Evolutionary conservation across 2,888 invertebrate genomes (phyloP), one percentile per base, ranked within the genome.

Genomic region (Morpho achilles): DNA sequence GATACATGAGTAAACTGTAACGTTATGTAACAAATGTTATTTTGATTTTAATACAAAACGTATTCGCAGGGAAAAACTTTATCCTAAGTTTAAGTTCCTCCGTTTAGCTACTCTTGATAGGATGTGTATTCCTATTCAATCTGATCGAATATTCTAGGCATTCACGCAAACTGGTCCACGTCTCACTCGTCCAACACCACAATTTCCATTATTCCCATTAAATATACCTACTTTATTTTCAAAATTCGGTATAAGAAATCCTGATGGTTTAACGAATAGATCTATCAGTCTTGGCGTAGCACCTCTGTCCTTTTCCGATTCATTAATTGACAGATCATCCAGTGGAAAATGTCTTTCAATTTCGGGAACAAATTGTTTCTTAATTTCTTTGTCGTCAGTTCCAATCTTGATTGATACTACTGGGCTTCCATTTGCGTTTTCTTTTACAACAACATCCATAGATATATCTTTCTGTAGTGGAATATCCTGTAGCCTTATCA

Each of bases 401-500:
- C 44, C 56, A 22, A 66, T 62, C 46, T 56, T 59, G 9, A 62
- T 59, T 2, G 54, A 50, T 9, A 62, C 64, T 0, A 56, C 9
- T 32, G 58, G 46, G 7, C 43, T 22, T 16, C 50, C 49, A 22
- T 60, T 40, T 0, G 50, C 50, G 41, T 65, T 60, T 47, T 64
- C 58, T 47, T 60, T 59, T 0, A 66, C n/a, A 3, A 52, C 51
- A 9, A 66, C 47, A 23, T 65, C 61, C 58, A 61, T 60, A 9
- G 58, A 32, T 8, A 63, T 50, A 5, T 52, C 50, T 40, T 61
- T 63, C 10, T 56, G 53, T 7, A 65, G 39, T 0, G 60, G 59
- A 43, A 65, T 57, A 4, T 59, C 62, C 23, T 59, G 64, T 16
- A 66, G 51, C 57, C 45, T 64, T 44, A 66, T 65, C 7, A 66